Conservation (phyloP, 1,140 invertebrate species). For the Adoxophyes honmai region DNA sequence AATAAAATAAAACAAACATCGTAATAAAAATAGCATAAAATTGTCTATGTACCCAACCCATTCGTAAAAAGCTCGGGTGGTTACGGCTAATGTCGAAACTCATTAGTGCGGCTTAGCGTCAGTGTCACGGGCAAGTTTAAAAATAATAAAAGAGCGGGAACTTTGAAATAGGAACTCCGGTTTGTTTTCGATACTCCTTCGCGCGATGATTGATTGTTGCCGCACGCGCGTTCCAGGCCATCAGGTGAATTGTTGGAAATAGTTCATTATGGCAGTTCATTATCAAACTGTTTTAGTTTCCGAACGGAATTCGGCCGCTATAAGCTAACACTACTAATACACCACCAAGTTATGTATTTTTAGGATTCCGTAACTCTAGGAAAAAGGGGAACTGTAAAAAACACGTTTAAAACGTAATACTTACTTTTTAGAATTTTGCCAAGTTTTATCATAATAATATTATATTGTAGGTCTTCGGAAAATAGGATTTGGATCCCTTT, state of each 20-base stretch:
- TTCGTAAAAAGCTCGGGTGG: constrained; percentile 51
- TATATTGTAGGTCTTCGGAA: no score
- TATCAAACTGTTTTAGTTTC: neutral
- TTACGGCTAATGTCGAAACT: constrained; percentile 70
- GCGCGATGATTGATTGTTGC: constrained; percentile 56
- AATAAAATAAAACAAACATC: no score
- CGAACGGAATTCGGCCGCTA: neutral
- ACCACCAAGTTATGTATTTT: no score
- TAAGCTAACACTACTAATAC: no score
- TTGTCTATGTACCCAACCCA: constrained; percentile 34
- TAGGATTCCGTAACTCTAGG: no score
- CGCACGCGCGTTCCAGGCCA: constrained; percentile 19
- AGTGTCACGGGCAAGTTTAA: constrained; percentile 70
- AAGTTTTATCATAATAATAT: no score
- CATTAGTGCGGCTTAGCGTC: constrained; percentile 70
- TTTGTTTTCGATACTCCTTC: constrained; percentile 52
- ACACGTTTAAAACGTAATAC: no score
- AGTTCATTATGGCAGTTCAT: constrained; percentile 24
- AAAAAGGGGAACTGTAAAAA: no score
- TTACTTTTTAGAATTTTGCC: no score
- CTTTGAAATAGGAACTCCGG: constrained; percentile 58
- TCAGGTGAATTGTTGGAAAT: constrained; percentile 25
- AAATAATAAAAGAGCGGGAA: constrained; percentile 56
- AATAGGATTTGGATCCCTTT: no score
- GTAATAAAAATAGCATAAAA: no score